Base-by-base conservation (phyloP, 2,888 invertebrate species). In the Scaptomyza parva region DNA sequence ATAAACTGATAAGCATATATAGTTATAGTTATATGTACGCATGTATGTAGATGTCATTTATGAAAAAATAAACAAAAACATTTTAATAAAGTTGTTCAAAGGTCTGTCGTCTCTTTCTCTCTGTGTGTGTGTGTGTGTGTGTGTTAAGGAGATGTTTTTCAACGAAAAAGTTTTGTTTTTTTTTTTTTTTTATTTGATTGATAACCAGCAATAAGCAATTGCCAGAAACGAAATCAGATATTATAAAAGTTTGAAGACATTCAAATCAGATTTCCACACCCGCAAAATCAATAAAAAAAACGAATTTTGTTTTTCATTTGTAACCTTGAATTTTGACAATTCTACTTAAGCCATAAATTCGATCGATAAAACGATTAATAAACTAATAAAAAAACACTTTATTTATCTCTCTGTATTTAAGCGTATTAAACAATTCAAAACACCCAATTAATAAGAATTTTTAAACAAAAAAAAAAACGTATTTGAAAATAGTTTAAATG, bases 1-100 rank as follows among this genome's bases (percentile, higher is more conserved):
- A 9, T 18, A 6, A 14, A 1, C 48, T 12, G 48, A 48, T 48
- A 48, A 48, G 35, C 20, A 47, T 20, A 47, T 3, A 3, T n/a
- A 12, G 2, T 24, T 24, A 24, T 24, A 4, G 28, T 28, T 9
- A 9, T 28, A 9, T 33, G 30, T 33, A 30, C 7, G 9, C 9
- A 28, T n/a, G 11, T 33, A n/a, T 20, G 18, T 30, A 28, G 30
- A 47, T 33, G 47, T 33, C 20, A 47, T 33, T 9, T 11, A 20
- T 3, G 2, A 22, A 7, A 14, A 35, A 35, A 5, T 7, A 22
- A 47, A 33, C 33, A 20, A 47, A 33, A 20, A 33, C 47, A 20
- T 11, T 33, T 9, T 18, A 47, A 47, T 48, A 45, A 18, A 28
- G 12, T 18, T 18, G 28, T 18, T 12, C 14, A 17, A 14, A 44